Evolutionary conservation across 30 jellyfish, hydroid and myxozoan genomes (phyloP), one percentile per base, ranked within the genome.

Genomic region (Rhopilema esculentum): DNA sequence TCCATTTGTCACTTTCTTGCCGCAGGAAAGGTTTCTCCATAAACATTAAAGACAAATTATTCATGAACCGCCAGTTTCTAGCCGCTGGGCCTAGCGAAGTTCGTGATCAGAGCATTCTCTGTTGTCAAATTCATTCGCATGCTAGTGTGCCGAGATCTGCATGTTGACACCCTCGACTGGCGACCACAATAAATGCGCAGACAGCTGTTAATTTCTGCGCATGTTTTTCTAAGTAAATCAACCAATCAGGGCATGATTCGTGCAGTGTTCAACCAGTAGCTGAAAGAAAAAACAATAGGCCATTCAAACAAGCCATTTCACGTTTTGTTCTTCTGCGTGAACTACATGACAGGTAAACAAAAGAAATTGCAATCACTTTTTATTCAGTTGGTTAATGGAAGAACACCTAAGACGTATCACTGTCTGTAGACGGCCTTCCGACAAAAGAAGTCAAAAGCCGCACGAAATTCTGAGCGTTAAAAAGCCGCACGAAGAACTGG

Each of bases 141-240:
- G 65, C 48, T 32, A 40, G 84, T 51, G 83, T 70, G 83, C 91
- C 50, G 84, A 68, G 84, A 31, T 68, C 40, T 64, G 86, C 91
- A 81, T 92, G 96, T 86, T 90, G 97, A 95, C 98, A 95, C 98
- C 98, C 97, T 83, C 96, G 64, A 75, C 75, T 24, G 81, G 52
- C 79, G 89, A 64, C 93, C 94, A 69, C 94, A 82, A 82, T 57
- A 87, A 85, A 89, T 90, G 97, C 99, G 97, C 98, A 90, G 99
- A 90, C 97, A 91, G 92, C 88, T 76, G 92, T 67, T 83, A 91
- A 90, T 90, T 95, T 95, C 98, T 95, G 99, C 99, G 99, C 99
- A 95, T 95, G 99, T 95, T 89, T 86, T 93, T 70, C 89, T 89
- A 81, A 63, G 81, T 91, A 61, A 32, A 18, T 79, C 69, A 61